Conservation (phyloP, 2,888 invertebrate genomes). For the Suillia variegata region DNA sequence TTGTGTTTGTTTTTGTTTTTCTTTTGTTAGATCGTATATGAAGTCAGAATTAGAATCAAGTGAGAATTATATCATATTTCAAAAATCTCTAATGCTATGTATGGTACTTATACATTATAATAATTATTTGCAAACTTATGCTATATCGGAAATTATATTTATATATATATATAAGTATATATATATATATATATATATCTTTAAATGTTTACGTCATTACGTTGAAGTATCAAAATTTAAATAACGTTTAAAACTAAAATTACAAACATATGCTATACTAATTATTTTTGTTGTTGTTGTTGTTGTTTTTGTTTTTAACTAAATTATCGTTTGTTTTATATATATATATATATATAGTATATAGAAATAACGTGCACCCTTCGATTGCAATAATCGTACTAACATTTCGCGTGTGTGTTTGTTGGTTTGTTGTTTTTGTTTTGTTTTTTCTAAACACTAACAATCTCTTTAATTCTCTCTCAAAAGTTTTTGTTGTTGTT, state of each 20-base stretch:
- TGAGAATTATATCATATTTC: neutral
- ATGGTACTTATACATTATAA: neutral
- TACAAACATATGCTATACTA: neutral
- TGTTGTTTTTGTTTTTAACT: neutral
- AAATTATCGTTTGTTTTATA: neutral
- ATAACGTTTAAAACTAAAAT: neutral
- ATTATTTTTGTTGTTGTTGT: neutral
- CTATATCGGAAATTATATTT: neutral
- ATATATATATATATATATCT: no score
- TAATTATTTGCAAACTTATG: neutral
- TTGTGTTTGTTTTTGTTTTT: no score
- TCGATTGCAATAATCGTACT: neutral
- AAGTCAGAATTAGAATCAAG: neutral
- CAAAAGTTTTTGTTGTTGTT: neutral
- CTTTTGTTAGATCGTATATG: no score
- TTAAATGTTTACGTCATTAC: neutral
- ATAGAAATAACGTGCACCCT: neutral
- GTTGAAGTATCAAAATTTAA: conserved; percentile 3
- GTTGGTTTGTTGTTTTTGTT: neutral
- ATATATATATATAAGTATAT: no score
- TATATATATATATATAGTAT: no score
- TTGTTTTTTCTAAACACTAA: neutral
- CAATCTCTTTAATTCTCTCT: conserved; percentile 7
- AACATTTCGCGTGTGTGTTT: conserved; percentile 1
- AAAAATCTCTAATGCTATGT: no score